Percentiles rank a stretch among this genome's conserved stretches.
Conservation (phyloP, 2,888 invertebrate genomes). For the Entomobrya proxima region DNA sequence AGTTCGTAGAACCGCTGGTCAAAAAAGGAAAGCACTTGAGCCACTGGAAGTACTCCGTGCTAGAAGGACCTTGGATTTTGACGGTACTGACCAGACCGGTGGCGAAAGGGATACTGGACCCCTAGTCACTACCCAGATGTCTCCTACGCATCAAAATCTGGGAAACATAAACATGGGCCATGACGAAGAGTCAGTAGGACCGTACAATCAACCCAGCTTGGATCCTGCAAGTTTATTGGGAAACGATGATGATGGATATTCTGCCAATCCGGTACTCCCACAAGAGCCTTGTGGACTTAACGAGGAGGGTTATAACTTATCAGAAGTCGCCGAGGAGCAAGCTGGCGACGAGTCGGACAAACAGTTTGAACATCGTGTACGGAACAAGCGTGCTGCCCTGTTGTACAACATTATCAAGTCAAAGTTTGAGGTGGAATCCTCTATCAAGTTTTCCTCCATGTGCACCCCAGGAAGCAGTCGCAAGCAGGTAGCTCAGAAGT, state of each 20-base stretch:
- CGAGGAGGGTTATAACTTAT: constrained; percentile 87
- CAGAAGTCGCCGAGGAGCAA: constrained; percentile 90
- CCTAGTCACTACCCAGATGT: constrained; percentile 77
- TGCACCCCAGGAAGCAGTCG: constrained; percentile 87
- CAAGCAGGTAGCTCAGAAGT: constrained; percentile 98
- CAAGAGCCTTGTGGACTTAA: constrained; percentile 83
- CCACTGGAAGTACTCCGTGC: too few relatives aligned
- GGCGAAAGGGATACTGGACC: constrained; percentile 74
- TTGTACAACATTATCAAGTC: constrained; percentile 89
- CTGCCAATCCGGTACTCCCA: constrained; percentile 76
- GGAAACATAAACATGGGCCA: constrained; percentile 80
- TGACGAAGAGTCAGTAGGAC: constrained; percentile 77
- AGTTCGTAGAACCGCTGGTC: too few relatives aligned
- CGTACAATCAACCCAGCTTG: constrained; percentile 76
- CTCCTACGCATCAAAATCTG: constrained; percentile 73
- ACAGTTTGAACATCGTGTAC: constrained; percentile 93
- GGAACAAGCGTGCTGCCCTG: constrained; percentile 94
- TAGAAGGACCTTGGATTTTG: constrained; percentile 79
- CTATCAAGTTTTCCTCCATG: constrained; percentile 85
- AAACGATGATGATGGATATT: constrained; percentile 40
- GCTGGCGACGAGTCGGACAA: constrained; percentile 93
- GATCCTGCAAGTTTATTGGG: not conserved
- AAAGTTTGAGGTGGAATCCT: constrained; percentile 82
- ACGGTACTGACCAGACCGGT: constrained; percentile 71
- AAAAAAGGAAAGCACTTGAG: too few relatives aligned